Evolutionary conservation across 2,888 invertebrate genomes (phyloP).

Genomic region (Tineola bisselliella): DNA sequence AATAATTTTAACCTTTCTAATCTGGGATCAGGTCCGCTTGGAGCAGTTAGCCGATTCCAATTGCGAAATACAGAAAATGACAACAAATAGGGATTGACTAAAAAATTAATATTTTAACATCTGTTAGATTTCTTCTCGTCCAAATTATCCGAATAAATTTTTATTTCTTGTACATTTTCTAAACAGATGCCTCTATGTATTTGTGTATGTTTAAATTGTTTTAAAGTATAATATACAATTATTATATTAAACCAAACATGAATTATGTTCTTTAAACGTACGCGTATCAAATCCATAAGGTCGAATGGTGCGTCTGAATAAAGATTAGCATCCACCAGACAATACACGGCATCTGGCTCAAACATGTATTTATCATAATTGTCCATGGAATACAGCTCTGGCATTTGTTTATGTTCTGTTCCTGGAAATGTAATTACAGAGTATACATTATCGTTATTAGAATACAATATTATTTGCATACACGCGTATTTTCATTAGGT

Average conservation of each 20-base stretch:
- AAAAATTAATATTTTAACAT: conserved; percentile 38
- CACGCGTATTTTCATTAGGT: background rate
- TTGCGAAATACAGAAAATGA: conserved; percentile 47
- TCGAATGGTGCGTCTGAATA: conserved; percentile 23
- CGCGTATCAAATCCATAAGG: conserved; percentile 37
- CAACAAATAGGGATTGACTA: conserved; percentile 44
- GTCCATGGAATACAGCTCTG: conserved; percentile 40
- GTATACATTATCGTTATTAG: background rate
- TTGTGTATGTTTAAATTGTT: conserved; percentile 51
- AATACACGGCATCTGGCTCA: conserved; percentile 35
- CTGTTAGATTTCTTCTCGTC: conserved; percentile 31
- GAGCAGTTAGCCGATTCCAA: conserved; percentile 39
- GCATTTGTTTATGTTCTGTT: conserved; percentile 44
- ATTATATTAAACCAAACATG: conserved; percentile 20
- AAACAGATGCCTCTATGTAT: conserved; percentile 51
- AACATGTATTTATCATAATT: conserved; percentile 35
- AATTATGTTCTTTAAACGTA: background rate
- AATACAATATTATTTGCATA: background rate
- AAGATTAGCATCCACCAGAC: conserved; percentile 38
- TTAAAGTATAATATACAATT: conserved; percentile 33
- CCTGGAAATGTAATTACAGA: conserved; percentile 27
- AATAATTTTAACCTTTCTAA: conserved; percentile 43
- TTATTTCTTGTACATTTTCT: conserved; percentile 22
- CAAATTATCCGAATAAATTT: conserved; percentile 22
- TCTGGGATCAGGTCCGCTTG: conserved; percentile 36